phyloP scores from a whole-genome alignment of 2,888 invertebrate genomes.

The Diarsia brunnea region DNA sequence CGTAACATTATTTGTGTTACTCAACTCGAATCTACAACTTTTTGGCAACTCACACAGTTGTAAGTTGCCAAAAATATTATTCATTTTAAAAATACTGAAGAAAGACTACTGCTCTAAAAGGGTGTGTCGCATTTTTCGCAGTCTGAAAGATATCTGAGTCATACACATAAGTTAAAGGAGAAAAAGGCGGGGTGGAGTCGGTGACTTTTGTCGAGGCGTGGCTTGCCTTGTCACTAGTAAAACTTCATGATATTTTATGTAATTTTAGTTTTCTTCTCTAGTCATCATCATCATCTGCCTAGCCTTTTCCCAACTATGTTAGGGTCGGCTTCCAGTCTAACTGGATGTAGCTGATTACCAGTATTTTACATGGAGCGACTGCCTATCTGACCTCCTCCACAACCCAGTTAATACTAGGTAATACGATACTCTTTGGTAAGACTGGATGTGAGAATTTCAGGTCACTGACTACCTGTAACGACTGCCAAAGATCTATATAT shows the following conservation, averaged over 20 bases:
- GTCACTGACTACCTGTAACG: no score
- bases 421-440: no score
- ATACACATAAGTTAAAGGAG: background rate
- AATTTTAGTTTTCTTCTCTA: background rate
- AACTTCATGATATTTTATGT: background rate
- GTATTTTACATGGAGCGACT: no score
- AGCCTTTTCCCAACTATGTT: no score
- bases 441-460: no score
- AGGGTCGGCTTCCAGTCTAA: no score
- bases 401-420: no score
- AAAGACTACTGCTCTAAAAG: background rate
- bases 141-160: background rate
- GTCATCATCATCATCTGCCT: no score
- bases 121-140: conserved; percentile 33
- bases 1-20: background rate
- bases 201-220: background rate
- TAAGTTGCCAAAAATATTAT: conserved; percentile 14
- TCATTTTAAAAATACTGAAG: background rate
- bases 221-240: background rate
- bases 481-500: no score
- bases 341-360: no score
- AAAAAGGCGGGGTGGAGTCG: background rate
- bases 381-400: no score
- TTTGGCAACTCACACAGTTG: no score
- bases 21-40: background rate